Conservation (phyloP, 2,888 invertebrate species). For the Torymus tubicola region DNA sequence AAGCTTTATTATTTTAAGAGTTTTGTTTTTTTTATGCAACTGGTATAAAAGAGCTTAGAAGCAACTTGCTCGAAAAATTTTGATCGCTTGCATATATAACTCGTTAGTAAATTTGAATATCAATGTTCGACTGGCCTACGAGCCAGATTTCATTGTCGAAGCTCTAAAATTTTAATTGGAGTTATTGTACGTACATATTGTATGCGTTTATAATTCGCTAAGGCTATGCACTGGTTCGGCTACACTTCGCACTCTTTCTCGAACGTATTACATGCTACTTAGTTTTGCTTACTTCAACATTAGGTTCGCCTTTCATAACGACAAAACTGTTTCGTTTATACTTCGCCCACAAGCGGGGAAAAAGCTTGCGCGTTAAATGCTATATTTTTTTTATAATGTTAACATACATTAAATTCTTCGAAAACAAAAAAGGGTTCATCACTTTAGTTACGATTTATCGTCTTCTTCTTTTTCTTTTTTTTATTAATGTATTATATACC, state of each 20-base stretch:
- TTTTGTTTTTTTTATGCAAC: not conserved
- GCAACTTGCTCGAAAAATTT: not conserved
- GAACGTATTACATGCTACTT: constrained; percentile 2
- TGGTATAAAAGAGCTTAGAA: not conserved
- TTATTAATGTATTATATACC: constrained; percentile 9
- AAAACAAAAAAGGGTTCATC: constrained; percentile 20
- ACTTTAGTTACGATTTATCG: not conserved
- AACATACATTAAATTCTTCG: constrained; percentile 18
- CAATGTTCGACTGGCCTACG: constrained; percentile 7
- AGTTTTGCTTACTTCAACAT: constrained; percentile 19
- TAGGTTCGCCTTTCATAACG: not conserved
- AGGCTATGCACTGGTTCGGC: constrained; percentile 52
- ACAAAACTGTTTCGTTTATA: constrained; percentile 28
- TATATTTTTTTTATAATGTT: not conserved
- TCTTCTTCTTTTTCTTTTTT: not conserved
- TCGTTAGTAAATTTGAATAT: constrained; percentile 33
- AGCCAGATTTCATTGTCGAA: constrained; percentile 48
- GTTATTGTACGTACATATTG: constrained; percentile 58
- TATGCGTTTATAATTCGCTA: constrained; percentile 55
- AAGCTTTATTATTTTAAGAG: constrained; percentile 4
- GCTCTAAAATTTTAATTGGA: constrained; percentile 54
- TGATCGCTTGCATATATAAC: not conserved
- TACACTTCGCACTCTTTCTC: constrained; percentile 33
- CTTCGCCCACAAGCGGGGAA: not conserved
- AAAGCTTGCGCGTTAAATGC: not conserved